Conservation (phyloP, 2,797 vertebrate genomes). For the Phoebastria nigripes region DNA sequence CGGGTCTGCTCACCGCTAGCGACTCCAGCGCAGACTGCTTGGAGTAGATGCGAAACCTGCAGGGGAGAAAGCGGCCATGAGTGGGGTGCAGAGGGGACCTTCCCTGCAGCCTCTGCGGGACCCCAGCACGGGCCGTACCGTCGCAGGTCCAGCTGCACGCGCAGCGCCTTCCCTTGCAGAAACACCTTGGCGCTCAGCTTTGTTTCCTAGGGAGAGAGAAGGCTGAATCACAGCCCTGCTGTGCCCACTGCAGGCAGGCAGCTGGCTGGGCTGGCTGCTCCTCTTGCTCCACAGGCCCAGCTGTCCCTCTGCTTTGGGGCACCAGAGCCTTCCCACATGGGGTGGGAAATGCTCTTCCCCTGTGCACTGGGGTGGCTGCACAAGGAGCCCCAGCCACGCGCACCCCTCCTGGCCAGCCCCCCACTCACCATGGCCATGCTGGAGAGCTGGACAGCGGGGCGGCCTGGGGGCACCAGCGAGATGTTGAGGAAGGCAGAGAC, state of each 20-base stretch:
- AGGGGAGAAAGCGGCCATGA: background rate
- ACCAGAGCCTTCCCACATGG: fast-evolving
- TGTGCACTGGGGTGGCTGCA: background rate
- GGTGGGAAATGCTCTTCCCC: fast-evolving
- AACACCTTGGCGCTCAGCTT: slow-evolving; percentile 84
- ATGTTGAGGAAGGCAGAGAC: slow-evolving; percentile 85
- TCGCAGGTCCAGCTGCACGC: slow-evolving; percentile 85
- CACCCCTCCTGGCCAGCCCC: too few relatives aligned
- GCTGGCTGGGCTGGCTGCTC: background rate
- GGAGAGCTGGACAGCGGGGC: slow-evolving; percentile 82
- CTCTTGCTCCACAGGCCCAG: too few relatives aligned
- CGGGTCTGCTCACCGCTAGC: slow-evolving; percentile 80
- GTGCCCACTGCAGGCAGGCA: background rate
- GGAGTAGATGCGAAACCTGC: slow-evolving; percentile 94
- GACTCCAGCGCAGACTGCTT: slow-evolving; percentile 93
- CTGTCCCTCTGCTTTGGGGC: background rate
- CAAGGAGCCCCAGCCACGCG: fast-evolving
- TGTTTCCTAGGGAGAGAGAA: slow-evolving; percentile 54
- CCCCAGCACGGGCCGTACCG: slow-evolving; percentile 67
- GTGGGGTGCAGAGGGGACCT: fast-evolving
- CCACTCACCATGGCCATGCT: slow-evolving; percentile 89
- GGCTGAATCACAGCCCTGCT: fast-evolving
- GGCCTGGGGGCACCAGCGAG: slow-evolving; percentile 75
- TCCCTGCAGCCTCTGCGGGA: fast-evolving
- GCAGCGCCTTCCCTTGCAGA: slow-evolving; percentile 84